Evolutionary conservation across 2,113 vertebrate species (phyloP).

Genomic region (Zosterops pallidus): DNA sequence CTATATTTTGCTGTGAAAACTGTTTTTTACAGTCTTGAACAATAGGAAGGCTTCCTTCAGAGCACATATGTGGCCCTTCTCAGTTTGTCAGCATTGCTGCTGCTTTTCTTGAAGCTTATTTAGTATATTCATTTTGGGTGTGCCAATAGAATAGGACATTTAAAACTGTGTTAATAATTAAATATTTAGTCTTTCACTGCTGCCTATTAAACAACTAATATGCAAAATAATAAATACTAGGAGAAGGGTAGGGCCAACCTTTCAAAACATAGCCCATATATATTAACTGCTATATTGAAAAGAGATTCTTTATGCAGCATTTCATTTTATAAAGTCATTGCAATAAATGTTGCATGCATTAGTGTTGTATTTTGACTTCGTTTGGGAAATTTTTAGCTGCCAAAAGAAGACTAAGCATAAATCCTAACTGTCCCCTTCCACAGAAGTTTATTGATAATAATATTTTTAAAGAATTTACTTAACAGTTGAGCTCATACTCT

Average conservation of each 20-base stretch:
- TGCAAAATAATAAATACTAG: not conserved
- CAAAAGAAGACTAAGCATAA: not conserved
- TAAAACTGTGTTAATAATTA: not conserved
- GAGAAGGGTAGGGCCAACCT: not conserved
- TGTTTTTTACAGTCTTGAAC: not conserved
- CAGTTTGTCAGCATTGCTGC: not conserved
- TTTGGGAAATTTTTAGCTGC: not conserved
- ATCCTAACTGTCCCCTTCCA: not conserved
- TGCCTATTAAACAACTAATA: not conserved
- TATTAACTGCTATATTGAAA: not conserved
- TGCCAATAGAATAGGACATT: not conserved
- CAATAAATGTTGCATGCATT: not conserved
- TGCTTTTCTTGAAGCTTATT: not conserved
- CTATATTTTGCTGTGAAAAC: not conserved
- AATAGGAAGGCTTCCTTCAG: not conserved
- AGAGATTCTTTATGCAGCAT: not conserved
- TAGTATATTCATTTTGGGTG: not conserved
- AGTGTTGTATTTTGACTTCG: not conserved
- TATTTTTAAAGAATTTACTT: not conserved
- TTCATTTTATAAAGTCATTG: not conserved
- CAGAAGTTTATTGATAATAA: not conserved
- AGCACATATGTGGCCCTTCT: fast-evolving
- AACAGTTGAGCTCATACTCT: not conserved
- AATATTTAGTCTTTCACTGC: not conserved
- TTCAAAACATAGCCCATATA: not conserved